Evolutionary conservation across 2,113 vertebrate genomes (phyloP), one percentile per base, ranked within the genome.

Genomic region (Prunella fulvescens): DNA sequence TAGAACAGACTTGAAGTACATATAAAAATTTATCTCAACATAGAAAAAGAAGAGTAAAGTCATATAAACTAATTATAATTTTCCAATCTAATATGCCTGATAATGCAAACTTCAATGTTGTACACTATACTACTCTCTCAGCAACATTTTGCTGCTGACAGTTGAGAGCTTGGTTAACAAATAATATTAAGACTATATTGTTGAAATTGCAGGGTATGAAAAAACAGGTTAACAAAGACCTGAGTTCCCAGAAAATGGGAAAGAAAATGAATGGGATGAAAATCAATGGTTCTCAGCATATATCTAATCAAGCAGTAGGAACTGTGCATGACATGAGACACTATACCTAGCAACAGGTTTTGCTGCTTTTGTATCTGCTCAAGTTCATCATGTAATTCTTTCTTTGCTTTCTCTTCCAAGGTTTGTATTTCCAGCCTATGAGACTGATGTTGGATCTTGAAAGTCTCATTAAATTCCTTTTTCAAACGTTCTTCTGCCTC

Each of bases 331-430:
- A 53, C 29, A 40, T 22, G 20, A 57, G 4, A 40, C 33, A 25
- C 16, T 54, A 20, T 99, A 99, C 99, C 99, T 89, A 99, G 98
- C 96, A 99, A 97, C 81, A 98, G 93, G 44, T 97, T 96, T 97
- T 99, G 98, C 96, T 98, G 98, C 25, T 98, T 98, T 97, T 98
- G 98, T 42, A 98, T 97, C 93, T 98, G 96, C 93, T 98, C 98
- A 24, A 98, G 97, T 95, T 99, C 98, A 37, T 98, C 98, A 82
- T 98, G 98, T 53, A 98, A 96, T 86, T 98, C 98, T 83, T 98
- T 98, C 83, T 97, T 98, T 14, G 98, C 98, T 91, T 98, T 98
- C 81, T 98, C 98, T 97, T 99, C 98, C 93, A 98, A 64, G 25
- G 97, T 97, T 95, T 98, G 98, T 76, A 99, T 97, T 53, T 98